Evolutionary conservation across 2,113 vertebrate species (phyloP), one percentile per base, ranked within the genome.

Genomic region (Conger conger): DNA sequence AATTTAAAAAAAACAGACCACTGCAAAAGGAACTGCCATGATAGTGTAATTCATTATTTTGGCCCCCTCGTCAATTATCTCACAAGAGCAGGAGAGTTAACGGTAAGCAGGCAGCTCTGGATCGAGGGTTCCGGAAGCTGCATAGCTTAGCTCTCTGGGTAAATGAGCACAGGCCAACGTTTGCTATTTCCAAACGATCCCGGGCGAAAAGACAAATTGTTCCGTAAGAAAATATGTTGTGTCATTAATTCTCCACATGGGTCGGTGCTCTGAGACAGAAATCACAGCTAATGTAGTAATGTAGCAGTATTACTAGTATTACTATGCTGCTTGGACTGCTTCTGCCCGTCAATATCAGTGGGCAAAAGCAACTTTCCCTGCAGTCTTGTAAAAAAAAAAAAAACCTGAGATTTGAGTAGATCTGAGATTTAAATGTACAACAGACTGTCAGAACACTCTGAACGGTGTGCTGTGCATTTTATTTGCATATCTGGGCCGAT

Each of bases 181-280:
- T 60, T 60, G 18, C 9, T 60, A 60, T 27, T 60, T 60, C 57
- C 3, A 27, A 60, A 86, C 83, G 33, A 37, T 45, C 42, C 17
- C 82, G 0, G 76, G 84, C n/a, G 83, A 84, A 87, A n/a, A 42
- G 78, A 85, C 73, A 42, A 87, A 90, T 73, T 27, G 60, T 54
- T 17, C 76, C 73, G 63, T 88, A 37, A 79, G 78, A 81, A 79
- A 53, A 88, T 82, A 77, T 30, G 81, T 23, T 79, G 73, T 87
- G 82, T 82, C 73, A 88, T 87, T 81, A 1, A 27, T 88, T 80
- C 86, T 33, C 76, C n/a, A 83, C 73, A 83, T 53, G 57, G 57
- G 57, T 27, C 57, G 23, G 23, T 60, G 57, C 4, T 5, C 18
- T 7, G 3, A 60, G 57, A 20, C 1, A 23, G 9, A 60, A 60